These are phyloP conservation scores for Pseudochirops corinnae DNA, from an alignment of 2,797 vertebrate species.

Conservation along the genomic window DNA sequence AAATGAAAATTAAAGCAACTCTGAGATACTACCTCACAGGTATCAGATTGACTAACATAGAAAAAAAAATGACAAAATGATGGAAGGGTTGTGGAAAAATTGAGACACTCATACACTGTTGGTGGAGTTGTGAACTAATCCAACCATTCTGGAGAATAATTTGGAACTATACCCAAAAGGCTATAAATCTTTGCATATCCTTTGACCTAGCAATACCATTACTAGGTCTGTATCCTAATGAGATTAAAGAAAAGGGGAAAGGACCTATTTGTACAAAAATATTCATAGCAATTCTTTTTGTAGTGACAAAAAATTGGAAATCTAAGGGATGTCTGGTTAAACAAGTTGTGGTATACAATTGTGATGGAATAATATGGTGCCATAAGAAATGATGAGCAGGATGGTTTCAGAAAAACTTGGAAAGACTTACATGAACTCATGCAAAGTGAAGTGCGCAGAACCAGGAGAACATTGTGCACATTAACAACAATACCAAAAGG, in stretches of 20 bases:
- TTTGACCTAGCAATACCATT: too few relatives aligned
- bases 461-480: not conserved
- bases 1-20: not conserved
- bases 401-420: not conserved
- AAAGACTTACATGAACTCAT: not conserved
- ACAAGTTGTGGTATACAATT: not conserved
- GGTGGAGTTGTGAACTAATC: not conserved
- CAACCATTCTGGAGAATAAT: not conserved
- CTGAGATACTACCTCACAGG: not conserved
- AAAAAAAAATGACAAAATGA: not conserved
- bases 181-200: not conserved
- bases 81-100: not conserved
- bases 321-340: not conserved
- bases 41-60: not conserved
- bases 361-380: not conserved
- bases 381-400: not conserved
- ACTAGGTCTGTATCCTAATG: not conserved
- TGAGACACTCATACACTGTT: not conserved
- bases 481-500: too few relatives aligned
- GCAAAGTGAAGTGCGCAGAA: not conserved
- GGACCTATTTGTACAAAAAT: not conserved
- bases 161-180: not conserved
- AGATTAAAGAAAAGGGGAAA: not conserved
- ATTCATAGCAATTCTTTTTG: not conserved
- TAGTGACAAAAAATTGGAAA: not conserved